Evolutionary conservation across 2,888 invertebrate genomes (phyloP).

Genomic region (Leucoptera coffeella): DNA sequence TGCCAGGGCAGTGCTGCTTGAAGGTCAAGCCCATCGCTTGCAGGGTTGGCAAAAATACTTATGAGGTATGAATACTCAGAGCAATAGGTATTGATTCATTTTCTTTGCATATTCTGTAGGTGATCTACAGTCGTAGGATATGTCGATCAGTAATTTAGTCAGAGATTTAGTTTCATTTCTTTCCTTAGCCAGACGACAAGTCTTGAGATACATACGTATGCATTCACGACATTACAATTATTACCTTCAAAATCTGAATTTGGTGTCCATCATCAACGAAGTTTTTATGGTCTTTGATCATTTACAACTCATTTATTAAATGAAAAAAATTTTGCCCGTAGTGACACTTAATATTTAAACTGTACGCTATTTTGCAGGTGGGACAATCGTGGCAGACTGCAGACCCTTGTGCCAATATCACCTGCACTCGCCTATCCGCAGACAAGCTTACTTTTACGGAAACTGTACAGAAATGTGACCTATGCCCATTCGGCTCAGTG

Average conservation of each 20-base stretch:
- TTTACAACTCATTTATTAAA: neutral
- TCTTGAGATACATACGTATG: no score
- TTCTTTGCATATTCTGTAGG: no score
- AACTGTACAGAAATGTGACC: constrained; percentile 36
- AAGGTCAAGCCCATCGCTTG: constrained; percentile 47
- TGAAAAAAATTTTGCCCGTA: neutral
- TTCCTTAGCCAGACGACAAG: no score
- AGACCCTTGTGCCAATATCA: constrained; percentile 47
- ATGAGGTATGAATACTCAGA: constrained; percentile 19
- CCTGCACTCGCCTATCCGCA: constrained; percentile 30
- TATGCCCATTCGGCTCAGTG: constrained; percentile 52
- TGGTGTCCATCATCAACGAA: neutral
- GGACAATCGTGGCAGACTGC: constrained; percentile 43
- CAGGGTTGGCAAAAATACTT: constrained; percentile 35
- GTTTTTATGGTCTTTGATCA: neutral
- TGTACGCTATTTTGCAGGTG: constrained; percentile 16
- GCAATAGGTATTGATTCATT: neutral
- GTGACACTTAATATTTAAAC: neutral
- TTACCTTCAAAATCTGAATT: neutral
- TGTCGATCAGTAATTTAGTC: no score
- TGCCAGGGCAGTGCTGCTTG: constrained; percentile 54
- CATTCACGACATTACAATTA: no score
- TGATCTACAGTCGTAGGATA: no score
- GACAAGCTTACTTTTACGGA: constrained; percentile 30
- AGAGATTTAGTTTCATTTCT: no score